phyloP scores from a whole-genome alignment of 2,888 invertebrate genomes.

The Smittia sp. region DNA sequence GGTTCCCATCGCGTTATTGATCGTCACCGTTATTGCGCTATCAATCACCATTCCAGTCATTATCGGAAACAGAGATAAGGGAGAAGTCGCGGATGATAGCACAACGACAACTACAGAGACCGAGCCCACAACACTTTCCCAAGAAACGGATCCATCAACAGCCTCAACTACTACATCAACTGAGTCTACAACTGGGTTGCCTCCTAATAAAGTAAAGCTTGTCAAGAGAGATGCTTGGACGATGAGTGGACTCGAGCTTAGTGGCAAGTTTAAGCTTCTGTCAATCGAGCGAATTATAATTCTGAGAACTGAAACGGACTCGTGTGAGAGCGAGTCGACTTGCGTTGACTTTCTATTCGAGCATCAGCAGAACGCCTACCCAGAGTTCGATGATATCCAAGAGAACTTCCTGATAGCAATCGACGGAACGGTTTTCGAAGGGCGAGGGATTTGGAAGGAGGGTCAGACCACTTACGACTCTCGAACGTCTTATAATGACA shows the following conservation, averaged over 20 bases:
- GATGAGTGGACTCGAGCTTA: not conserved
- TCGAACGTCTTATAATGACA: conserved; percentile 28
- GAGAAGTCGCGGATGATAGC: not conserved
- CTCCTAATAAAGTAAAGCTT: not conserved
- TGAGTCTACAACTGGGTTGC: not conserved
- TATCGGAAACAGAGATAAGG: not conserved
- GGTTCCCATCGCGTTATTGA: not conserved
- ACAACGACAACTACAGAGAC: not conserved
- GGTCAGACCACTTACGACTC: conserved; percentile 19
- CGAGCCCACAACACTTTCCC: not conserved
- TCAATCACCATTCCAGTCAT: not conserved
- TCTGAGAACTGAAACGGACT: not conserved
- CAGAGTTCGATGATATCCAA: conserved; percentile 15
- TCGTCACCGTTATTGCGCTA: not conserved
- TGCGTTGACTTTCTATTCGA: not conserved
- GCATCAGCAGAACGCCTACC: conserved; percentile 12
- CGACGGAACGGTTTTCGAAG: conserved; percentile 25
- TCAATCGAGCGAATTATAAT: conserved; percentile 11
- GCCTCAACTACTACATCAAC: not conserved
- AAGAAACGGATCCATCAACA: not conserved
- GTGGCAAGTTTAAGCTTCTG: conserved; percentile 2
- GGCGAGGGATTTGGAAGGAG: conserved; percentile 17
- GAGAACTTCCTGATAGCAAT: conserved; percentile 15
- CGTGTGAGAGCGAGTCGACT: not conserved
- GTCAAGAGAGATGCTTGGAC: conserved; percentile 1